phyloP scores from a whole-genome alignment of 2,888 invertebrate genomes.

The Neoitamus cyanurus region DNA sequence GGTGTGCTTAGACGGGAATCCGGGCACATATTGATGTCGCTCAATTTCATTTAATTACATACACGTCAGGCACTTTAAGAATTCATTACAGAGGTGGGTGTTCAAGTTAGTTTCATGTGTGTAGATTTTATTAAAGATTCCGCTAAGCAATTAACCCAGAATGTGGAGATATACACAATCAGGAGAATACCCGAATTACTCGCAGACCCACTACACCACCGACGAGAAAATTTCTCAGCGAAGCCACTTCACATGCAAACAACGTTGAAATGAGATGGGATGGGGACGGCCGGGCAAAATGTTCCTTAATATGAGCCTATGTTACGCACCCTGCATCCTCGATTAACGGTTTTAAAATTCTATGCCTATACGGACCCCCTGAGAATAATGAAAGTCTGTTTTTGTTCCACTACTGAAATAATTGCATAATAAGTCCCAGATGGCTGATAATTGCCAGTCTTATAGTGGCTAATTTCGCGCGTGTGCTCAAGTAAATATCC shows the following conservation, averaged over 20 bases:
- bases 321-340: background rate
- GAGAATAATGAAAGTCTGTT: background rate
- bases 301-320: background rate
- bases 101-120: constrained; percentile 29
- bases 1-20: background rate
- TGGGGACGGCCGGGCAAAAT: background rate
- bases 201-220: background rate
- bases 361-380: background rate
- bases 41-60: constrained; percentile 40
- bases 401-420: background rate
- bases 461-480: background rate
- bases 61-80: constrained; percentile 26
- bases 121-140: constrained; percentile 40
- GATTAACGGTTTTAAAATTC: background rate
- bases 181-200: background rate
- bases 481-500: background rate
- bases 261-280: background rate
- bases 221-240: background rate
- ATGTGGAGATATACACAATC: background rate
- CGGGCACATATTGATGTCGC: constrained; percentile 24
- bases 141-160: constrained; percentile 28
- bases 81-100: constrained; percentile 16
- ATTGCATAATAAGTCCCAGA: background rate
- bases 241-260: background rate
- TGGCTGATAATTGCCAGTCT: background rate